Percentiles rank a stretch among this genome's conserved stretches.
These are phyloP conservation scores for Mantis religiosa DNA, from an alignment of 2,888 invertebrate species.

Conservation along the genomic window DNA sequence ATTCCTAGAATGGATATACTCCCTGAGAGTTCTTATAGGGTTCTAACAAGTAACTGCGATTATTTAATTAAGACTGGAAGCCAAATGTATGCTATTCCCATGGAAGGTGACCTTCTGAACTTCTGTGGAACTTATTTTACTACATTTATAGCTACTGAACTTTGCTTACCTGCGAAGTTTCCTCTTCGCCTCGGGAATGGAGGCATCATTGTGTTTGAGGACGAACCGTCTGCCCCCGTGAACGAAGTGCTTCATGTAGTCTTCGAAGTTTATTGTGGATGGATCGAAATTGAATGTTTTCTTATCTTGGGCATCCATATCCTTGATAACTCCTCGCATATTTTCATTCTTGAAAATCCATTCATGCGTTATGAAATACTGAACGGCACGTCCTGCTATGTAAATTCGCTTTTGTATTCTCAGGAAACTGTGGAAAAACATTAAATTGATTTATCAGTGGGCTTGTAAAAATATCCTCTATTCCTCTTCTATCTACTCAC, in stretches of 20 bases:
- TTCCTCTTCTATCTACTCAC: too few species aligned
- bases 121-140: too few species aligned
- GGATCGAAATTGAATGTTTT: slow-evolving; percentile 47
- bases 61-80: too few species aligned
- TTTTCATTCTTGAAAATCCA: slow-evolving; percentile 45
- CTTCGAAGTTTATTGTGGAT: slow-evolving; percentile 35
- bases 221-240: slow-evolving; percentile 47
- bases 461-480: too few species aligned
- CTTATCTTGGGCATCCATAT: slow-evolving; percentile 36
- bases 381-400: slow-evolving; percentile 44
- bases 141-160: too few species aligned
- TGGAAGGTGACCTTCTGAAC: too few species aligned
- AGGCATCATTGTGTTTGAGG: slow-evolving; percentile 44
- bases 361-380: slow-evolving; percentile 49
- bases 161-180: slow-evolving; percentile 12
- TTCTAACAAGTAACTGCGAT: too few species aligned
- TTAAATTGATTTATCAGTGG: too few species aligned
- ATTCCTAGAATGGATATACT: too few species aligned
- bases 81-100: too few species aligned
- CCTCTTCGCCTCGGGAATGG: slow-evolving; percentile 39
- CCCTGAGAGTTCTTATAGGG: too few species aligned
- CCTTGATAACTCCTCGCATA: slow-evolving; percentile 37
- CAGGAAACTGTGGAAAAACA: slow-evolving; percentile 43
- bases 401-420: slow-evolving; percentile 47
- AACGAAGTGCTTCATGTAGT: slow-evolving; percentile 48